These are phyloP conservation scores for Tympanoctomys barrerae DNA, from an alignment of 2,797 vertebrate genomes.

Conservation along the genomic window DNA sequence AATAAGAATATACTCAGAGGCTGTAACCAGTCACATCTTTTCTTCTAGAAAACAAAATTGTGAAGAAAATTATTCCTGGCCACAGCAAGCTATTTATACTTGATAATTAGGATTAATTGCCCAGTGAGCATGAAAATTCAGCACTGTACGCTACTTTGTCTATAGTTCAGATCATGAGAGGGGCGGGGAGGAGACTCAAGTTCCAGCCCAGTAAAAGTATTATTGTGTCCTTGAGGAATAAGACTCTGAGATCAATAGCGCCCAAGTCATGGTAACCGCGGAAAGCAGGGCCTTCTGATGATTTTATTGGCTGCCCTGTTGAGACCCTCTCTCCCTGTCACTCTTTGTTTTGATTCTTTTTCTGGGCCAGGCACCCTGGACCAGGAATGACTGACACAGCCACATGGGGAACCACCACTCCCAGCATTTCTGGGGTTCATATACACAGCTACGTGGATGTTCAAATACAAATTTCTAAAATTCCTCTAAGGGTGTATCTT, in stretches of 20 bases:
- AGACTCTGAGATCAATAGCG: not conserved
- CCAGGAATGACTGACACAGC: not conserved
- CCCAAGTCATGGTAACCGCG: not conserved
- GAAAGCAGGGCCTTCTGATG: not conserved
- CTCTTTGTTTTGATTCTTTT: not conserved
- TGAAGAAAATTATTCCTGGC: not conserved
- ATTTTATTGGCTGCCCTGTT: not conserved
- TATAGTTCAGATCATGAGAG: not conserved
- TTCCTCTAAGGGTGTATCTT: not conserved
- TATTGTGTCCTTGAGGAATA: not conserved
- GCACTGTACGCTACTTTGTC: not conserved
- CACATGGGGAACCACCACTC: not conserved
- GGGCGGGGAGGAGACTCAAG: not conserved
- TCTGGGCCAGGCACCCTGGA: not conserved
- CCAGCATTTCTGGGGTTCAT: no score
- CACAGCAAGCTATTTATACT: not conserved
- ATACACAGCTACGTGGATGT: not conserved
- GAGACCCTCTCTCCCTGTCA: not conserved
- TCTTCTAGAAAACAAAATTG: not conserved
- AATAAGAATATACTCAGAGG: not conserved
- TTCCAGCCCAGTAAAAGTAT: not conserved
- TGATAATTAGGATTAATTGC: constrained; percentile 5
- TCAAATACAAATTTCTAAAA: not conserved
- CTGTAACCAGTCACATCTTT: not conserved
- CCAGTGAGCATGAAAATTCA: not conserved